Conservation (phyloP, 2,888 invertebrate genomes). For the Rhagonycha fulva region DNA sequence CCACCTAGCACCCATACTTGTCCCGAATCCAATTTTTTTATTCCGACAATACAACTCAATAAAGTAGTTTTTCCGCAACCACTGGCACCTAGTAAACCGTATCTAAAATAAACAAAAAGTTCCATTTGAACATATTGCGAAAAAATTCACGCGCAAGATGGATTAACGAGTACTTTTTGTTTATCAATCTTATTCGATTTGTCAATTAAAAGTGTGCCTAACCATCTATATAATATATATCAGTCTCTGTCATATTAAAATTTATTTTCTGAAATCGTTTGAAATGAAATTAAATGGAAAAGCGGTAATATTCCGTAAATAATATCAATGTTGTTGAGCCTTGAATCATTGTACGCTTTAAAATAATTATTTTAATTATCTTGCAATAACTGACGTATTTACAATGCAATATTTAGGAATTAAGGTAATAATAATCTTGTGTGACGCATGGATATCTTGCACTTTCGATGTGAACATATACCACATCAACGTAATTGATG, state of each 20-base stretch:
- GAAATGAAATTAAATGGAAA: background rate
- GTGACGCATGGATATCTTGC: background rate
- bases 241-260: too few relatives aligned
- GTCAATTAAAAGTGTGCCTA: too few relatives aligned
- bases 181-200: background rate
- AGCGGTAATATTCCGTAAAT: too few relatives aligned
- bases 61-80: constrained; percentile 92
- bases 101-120: constrained; percentile 58
- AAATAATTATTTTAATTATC: background rate
- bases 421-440: background rate
- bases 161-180: background rate
- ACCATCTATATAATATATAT: too few relatives aligned
- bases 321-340: background rate
- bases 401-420: background rate
- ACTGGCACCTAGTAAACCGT: constrained; percentile 86
- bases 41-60: constrained; percentile 82
- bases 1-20: constrained; percentile 76
- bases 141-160: background rate
- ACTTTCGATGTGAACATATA: background rate
- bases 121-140: too few relatives aligned
- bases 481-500: background rate
- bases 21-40: constrained; percentile 73
- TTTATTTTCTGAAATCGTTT: background rate
- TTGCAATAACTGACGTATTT: background rate
- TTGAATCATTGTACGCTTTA: background rate